A percentile compares a stretch with the other conserved stretches of the same genome.
phyloP scores from a whole-genome alignment of 2,888 invertebrate species.

The Aporophyla nigra region DNA sequence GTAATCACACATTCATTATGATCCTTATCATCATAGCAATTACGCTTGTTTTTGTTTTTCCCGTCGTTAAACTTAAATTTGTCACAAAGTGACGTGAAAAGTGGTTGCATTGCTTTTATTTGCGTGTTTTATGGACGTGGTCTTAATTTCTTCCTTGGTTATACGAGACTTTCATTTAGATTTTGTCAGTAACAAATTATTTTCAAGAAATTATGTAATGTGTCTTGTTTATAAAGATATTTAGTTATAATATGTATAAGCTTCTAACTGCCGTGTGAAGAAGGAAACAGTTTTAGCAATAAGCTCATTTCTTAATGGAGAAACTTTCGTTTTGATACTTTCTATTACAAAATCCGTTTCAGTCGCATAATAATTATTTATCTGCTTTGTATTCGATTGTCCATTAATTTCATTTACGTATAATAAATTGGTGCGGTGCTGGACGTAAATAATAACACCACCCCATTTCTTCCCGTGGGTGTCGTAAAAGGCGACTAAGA shows the following conservation, averaged over 20 bases:
- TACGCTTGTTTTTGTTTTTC: constrained; percentile 38
- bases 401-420: neutral
- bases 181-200: constrained; percentile 22
- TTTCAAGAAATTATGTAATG: constrained; percentile 11
- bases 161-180: constrained; percentile 51
- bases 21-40: constrained; percentile 30
- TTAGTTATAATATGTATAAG: neutral
- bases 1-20: constrained; percentile 23
- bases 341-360: constrained; percentile 29
- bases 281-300: constrained; percentile 28
- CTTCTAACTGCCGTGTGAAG: neutral
- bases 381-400: neutral
- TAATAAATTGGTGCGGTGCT: too few species aligned
- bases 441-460: too few species aligned
- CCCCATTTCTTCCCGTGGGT: too few species aligned
- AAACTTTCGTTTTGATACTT: constrained; percentile 40
- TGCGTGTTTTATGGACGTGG: constrained; percentile 45
- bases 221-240: neutral
- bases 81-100: constrained; percentile 27
- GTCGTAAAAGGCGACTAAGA: too few species aligned
- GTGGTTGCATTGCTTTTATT: constrained; percentile 38
- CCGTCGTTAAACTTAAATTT: constrained; percentile 36
- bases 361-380: neutral
- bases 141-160: constrained; percentile 60
- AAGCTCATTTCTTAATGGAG: neutral